These are phyloP conservation scores for Sebastes diaconus DNA, from an alignment of 2,797 vertebrate species.

Conservation along the genomic window DNA sequence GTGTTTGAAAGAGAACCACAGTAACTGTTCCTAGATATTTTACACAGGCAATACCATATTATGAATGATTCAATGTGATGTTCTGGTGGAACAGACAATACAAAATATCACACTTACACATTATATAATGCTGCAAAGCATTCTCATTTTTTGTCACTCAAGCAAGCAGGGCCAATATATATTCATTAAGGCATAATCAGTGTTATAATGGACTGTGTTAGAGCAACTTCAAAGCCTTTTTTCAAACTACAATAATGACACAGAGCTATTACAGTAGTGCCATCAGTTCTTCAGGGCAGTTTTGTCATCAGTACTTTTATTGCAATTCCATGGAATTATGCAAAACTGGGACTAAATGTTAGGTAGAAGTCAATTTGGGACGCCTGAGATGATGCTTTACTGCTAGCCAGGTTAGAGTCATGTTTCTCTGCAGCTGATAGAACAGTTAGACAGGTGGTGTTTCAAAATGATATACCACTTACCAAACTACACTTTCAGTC, in stretches of 20 bases:
- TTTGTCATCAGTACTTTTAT: constrained; percentile 10
- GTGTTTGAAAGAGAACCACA: too few species aligned
- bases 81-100: neutral
- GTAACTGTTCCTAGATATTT: neutral
- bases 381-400: neutral
- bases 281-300: neutral
- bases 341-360: neutral
- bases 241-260: neutral
- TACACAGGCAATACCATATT: neutral
- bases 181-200: constrained; percentile 12
- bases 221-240: too few species aligned
- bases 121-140: neutral
- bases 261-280: neutral
- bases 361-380: neutral
- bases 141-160: neutral
- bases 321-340: neutral
- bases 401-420: neutral
- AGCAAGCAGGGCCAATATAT: neutral
- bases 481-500: neutral
- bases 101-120: neutral
- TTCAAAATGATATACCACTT: neutral
- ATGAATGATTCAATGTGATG: neutral
- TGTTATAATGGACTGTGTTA: constrained; percentile 6
- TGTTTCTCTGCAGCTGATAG: neutral
- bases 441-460: neutral